These are phyloP conservation scores for Lordiphosa andalusiaca DNA, from an alignment of 2,888 invertebrate species.

Conservation along the genomic window DNA sequence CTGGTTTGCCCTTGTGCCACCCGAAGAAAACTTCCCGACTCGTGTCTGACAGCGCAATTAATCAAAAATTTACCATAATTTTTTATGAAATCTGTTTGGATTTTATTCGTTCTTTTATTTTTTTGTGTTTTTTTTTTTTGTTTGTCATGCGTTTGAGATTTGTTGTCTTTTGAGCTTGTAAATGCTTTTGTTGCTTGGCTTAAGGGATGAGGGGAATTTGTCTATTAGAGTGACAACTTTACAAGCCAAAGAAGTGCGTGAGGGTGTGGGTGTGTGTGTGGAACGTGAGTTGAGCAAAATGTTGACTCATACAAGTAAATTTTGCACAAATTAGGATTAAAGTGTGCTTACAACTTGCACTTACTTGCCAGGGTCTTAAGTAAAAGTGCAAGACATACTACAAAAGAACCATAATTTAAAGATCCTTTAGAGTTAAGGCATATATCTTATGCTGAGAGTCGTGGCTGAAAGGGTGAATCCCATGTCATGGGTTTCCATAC, in stretches of 20 bases:
- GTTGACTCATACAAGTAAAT: conserved; percentile 4
- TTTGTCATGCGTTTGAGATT: conserved; percentile 51
- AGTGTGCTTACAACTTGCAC: too few relatives aligned
- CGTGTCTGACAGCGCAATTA: conserved; percentile 65
- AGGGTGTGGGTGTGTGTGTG: conserved; percentile 7
- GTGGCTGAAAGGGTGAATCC: too few relatives aligned
- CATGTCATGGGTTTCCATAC: too few relatives aligned
- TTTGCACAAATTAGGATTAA: not conserved
- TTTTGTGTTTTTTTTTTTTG: conserved; percentile 21
- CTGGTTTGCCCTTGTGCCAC: conserved; percentile 36
- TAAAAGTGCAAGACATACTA: too few relatives aligned
- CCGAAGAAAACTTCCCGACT: conserved; percentile 8
- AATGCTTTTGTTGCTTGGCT: conserved; percentile 21
- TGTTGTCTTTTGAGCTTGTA: conserved; percentile 21
- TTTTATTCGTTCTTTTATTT: conserved; percentile 7
- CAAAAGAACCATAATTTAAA: too few relatives aligned
- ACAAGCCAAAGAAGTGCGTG: conserved; percentile 12
- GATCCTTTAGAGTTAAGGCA: too few relatives aligned
- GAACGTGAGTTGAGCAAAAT: conserved; percentile 16
- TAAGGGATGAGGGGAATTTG: conserved; percentile 28
- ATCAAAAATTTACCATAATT: conserved; percentile 70
- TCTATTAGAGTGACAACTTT: conserved; percentile 39
- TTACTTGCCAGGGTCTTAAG: too few relatives aligned
- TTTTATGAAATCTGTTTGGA: conserved; percentile 47
- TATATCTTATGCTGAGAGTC: too few relatives aligned